Percentiles rank a stretch among this genome's conserved stretches.
phyloP scores from a whole-genome alignment of 2,797 vertebrate species.

The Tenualosa ilisha region DNA sequence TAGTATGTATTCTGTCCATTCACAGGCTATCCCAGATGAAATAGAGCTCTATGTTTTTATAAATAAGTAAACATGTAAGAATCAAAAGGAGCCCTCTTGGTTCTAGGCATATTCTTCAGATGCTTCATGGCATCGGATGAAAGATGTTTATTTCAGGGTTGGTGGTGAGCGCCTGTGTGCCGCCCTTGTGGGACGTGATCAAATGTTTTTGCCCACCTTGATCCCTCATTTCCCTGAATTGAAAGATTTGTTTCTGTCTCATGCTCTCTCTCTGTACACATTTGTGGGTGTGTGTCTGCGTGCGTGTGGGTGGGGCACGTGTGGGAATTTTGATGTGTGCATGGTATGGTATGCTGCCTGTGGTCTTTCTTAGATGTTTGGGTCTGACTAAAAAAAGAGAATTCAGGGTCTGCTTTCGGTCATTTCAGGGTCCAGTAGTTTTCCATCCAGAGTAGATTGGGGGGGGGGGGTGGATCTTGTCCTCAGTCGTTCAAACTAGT shows the following conservation, averaged over 20 bases:
- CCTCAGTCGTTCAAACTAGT: constrained; percentile 46
- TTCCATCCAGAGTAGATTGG: constrained; percentile 54
- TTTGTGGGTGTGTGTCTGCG: neutral
- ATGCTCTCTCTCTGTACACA: neutral
- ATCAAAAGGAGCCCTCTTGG: neutral
- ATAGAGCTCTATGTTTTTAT: neutral
- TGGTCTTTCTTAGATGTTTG: neutral
- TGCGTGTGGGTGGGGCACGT: neutral
- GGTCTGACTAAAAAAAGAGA: constrained; percentile 4
- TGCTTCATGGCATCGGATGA: constrained; percentile 46
- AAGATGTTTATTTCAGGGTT: constrained; percentile 44
- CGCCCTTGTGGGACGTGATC: constrained; percentile 21
- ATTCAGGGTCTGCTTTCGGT: neutral
- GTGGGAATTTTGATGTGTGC: neutral
- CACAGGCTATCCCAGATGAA: neutral
- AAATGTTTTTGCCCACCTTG: constrained; percentile 37
- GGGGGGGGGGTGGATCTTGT: constrained; percentile 43
- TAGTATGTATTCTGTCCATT: constrained; percentile 1
- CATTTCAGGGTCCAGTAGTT: constrained; percentile 52
- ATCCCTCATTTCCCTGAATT: constrained; percentile 46
- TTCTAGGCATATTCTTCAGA: neutral
- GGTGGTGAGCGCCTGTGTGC: constrained; percentile 44
- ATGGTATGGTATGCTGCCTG: neutral
- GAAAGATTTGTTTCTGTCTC: neutral
- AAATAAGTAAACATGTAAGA: constrained; percentile 7